A percentile compares a stretch with the other conserved stretches of the same genome.
phyloP scores from a whole-genome alignment of 2,888 invertebrate species.

The Digitonthophagus gazella region DNA sequence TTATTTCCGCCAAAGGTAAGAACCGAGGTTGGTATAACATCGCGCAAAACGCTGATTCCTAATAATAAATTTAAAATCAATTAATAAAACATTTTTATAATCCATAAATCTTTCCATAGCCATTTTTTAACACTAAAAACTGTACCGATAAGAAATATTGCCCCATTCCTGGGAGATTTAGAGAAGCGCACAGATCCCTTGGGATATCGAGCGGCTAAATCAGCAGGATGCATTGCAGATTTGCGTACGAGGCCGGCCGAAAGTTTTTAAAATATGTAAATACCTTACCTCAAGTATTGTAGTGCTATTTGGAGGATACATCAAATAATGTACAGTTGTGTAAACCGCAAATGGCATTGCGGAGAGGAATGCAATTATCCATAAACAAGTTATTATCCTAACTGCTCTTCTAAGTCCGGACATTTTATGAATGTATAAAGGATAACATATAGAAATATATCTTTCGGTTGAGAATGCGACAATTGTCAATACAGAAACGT shows the following conservation, averaged over 20 bases:
- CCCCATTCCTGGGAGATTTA: constrained; percentile 1
- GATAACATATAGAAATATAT: constrained; percentile 88
- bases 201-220: neutral
- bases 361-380: constrained; percentile 71
- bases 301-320: constrained; percentile 66
- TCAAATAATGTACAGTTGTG: constrained; percentile 71
- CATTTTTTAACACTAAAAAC: neutral
- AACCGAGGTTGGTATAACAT: constrained; percentile 62
- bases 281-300: constrained; percentile 31
- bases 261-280: neutral
- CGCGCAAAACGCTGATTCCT: constrained; percentile 78
- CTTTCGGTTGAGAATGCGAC: constrained; percentile 90
- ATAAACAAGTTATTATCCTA: constrained; percentile 73
- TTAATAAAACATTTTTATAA: neutral
- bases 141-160: neutral
- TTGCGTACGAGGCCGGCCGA: too few relatives aligned
- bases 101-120: neutral
- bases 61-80: constrained; percentile 26
- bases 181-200: neutral
- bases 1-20: constrained; percentile 75
- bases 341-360: constrained; percentile 77
- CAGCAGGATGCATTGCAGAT: too few relatives aligned
- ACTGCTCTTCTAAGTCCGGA: constrained; percentile 79
- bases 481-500: constrained; percentile 88
- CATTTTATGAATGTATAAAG: constrained; percentile 78